Evolutionary conservation across 2,888 invertebrate species (phyloP).

Genomic region (Caenorhabditis sinica): DNA sequence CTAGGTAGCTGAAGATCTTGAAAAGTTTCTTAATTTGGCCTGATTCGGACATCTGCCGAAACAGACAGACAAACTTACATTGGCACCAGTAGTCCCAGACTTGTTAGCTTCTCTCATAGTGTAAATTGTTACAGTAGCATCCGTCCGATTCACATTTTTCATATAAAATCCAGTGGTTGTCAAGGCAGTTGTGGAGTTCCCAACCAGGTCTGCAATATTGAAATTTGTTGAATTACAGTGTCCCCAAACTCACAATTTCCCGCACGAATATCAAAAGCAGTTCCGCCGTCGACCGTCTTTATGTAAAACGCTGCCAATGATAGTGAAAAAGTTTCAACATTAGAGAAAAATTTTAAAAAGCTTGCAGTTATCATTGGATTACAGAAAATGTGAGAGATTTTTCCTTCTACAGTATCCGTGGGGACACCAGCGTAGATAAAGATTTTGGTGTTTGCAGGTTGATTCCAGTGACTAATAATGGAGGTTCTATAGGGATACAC

Average conservation of each 20-base stretch:
- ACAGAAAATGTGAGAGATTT: not conserved
- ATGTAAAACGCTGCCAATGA: not conserved
- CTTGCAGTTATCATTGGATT: not conserved
- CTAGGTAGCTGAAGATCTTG: too few species aligned
- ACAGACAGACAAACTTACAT: conserved; percentile 1
- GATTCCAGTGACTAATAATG: not conserved
- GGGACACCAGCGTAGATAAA: not conserved
- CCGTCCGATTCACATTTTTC: not conserved
- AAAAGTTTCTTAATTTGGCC: too few species aligned
- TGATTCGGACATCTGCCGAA: not conserved
- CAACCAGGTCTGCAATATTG: not conserved
- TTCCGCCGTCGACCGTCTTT: not conserved
- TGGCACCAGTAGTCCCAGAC: conserved; percentile 7
- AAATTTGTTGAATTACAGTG: not conserved
- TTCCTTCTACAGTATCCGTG: not conserved
- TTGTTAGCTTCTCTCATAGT: not conserved
- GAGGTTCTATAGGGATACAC: not conserved
- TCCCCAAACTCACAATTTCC: not conserved
- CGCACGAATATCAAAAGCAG: not conserved
- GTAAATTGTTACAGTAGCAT: not conserved
- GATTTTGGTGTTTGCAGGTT: not conserved
- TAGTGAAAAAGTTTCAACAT: not conserved
- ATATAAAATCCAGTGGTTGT: conserved; percentile 34
- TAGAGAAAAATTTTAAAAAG: not conserved
- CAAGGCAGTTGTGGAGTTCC: not conserved